A percentile compares a stretch with the other conserved stretches of the same genome.
Evolutionary conservation across 2,113 vertebrate species (phyloP).

Genomic region (Sinosuthora webbiana): DNA sequence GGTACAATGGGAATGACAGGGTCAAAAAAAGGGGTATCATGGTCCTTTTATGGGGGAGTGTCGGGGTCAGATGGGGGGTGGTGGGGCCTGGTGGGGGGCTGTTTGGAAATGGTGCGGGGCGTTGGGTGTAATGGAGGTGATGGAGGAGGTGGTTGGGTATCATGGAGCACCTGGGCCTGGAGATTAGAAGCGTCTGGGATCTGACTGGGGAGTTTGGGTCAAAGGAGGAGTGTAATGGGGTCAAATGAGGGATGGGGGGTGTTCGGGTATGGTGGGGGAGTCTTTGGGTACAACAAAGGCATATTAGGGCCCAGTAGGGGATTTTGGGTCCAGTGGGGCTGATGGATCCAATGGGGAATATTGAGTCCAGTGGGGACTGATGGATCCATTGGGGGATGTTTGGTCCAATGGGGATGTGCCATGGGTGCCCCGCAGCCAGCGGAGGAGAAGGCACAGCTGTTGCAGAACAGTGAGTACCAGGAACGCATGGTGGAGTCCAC

Average conservation of each 20-base stretch:
- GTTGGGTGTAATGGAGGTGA: too few species aligned
- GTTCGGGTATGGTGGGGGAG: too few species aligned
- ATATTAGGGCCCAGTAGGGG: too few species aligned
- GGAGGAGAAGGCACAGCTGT: constrained; percentile 91
- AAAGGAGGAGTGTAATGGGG: background rate
- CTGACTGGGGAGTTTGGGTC: background rate
- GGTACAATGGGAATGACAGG: background rate
- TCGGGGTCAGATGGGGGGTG: background rate
- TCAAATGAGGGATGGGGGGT: background rate
- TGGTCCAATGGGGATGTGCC: accelerated
- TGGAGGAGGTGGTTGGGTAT: background rate
- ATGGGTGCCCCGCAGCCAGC: constrained; percentile 67
- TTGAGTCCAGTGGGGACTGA: background rate
- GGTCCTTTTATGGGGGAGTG: too few species aligned
- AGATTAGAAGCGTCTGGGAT: background rate
- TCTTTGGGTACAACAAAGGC: background rate
- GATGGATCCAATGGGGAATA: accelerated
- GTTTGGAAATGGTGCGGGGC: background rate
- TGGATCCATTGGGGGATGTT: background rate
- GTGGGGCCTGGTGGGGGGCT: background rate
- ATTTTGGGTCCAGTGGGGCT: background rate
- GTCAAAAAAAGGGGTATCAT: background rate
- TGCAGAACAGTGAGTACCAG: constrained; percentile 90
- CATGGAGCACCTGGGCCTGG: background rate
- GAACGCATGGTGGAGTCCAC: constrained; percentile 94